These are phyloP conservation scores for Muntiacus muntjak DNA, from an alignment of 2,113 vertebrate genomes.

Conservation along the genomic window DNA sequence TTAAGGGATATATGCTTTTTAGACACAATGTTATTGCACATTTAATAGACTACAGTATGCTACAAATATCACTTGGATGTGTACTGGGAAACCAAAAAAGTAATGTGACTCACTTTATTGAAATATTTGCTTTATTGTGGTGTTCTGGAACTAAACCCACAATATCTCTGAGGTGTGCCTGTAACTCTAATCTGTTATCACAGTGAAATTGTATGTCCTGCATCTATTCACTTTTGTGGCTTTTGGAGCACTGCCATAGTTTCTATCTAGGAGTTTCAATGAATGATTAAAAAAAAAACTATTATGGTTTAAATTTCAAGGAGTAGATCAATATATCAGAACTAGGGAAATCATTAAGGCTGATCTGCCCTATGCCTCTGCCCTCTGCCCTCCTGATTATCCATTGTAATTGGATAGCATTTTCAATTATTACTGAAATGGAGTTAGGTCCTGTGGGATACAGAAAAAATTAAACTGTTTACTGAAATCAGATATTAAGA, in stretches of 20 bases:
- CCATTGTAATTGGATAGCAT: neutral
- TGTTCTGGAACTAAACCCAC: neutral
- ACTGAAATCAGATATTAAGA: neutral
- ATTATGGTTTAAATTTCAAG: neutral
- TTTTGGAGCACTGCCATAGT: neutral
- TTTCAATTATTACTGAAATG: neutral
- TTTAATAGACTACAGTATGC: neutral
- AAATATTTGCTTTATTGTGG: neutral
- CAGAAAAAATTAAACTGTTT: neutral
- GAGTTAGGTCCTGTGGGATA: neutral
- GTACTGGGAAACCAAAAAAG: neutral
- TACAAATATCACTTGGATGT: neutral
- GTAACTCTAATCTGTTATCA: neutral
- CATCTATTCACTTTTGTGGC: neutral
- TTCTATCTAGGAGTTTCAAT: neutral
- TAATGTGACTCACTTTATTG: neutral
- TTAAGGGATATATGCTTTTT: neutral
- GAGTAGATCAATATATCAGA: neutral
- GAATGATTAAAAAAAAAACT: neutral
- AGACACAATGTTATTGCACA: neutral
- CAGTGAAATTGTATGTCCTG: rapidly evolving
- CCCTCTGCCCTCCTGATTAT: neutral
- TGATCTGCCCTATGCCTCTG: neutral
- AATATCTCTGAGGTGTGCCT: neutral
- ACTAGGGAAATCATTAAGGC: neutral